Evolutionary conservation across 1,140 invertebrate species (phyloP).

Genomic region (Cyrtorhinus lividipennis): DNA sequence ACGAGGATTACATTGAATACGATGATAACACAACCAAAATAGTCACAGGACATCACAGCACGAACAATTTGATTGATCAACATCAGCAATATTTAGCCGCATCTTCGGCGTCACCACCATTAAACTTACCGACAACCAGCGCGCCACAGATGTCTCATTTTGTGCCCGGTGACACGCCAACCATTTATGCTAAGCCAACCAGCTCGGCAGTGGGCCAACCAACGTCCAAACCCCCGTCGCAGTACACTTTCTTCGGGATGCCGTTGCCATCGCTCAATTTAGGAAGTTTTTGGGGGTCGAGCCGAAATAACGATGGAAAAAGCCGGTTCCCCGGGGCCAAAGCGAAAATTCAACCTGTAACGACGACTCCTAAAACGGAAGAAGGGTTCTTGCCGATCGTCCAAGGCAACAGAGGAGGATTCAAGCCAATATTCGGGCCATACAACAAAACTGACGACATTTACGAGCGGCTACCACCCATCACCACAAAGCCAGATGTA

Average conservation of each 20-base stretch:
- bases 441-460: constrained; percentile 12
- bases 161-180: constrained; percentile 43
- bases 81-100: constrained; percentile 23
- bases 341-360: constrained; percentile 22
- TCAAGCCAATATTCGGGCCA: constrained; percentile 49
- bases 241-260: constrained; percentile 70
- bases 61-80: constrained; percentile 27
- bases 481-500: constrained; percentile 8
- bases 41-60: neutral
- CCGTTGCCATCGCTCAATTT: constrained; percentile 57
- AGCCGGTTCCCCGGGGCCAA: constrained; percentile 23
- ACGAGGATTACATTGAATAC: constrained; percentile 65
- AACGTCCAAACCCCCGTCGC: constrained; percentile 34
- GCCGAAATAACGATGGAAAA: constrained; percentile 36
- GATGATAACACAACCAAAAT: constrained; percentile 36
- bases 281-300: constrained; percentile 40
- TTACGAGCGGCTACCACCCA: neutral
- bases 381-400: constrained; percentile 52
- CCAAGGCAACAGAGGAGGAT: constrained; percentile 51
- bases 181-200: constrained; percentile 38
- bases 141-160: constrained; percentile 30
- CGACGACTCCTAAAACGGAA: constrained; percentile 15
- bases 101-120: constrained; percentile 11
- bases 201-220: constrained; percentile 20
- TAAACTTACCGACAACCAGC: constrained; percentile 15